Conservation (phyloP, 2,113 vertebrate genomes). For the Tragelaphus imberbis region DNA sequence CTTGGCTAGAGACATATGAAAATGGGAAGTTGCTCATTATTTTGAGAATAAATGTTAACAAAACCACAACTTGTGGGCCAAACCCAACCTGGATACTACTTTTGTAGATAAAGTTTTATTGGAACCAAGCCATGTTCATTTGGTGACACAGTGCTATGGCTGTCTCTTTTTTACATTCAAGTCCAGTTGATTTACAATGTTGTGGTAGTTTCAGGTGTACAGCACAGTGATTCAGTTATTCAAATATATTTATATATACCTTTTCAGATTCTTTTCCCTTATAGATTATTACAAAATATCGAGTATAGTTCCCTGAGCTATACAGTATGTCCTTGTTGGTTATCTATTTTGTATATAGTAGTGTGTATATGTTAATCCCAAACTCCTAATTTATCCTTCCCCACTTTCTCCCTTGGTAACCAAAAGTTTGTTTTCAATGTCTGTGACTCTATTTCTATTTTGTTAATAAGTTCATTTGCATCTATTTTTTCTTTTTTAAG, state of each 20-base stretch:
- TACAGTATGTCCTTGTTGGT: background rate
- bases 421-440: background rate
- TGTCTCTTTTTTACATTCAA: background rate
- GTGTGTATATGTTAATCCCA: background rate
- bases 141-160: background rate
- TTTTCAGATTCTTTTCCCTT: background rate
- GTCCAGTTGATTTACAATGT: background rate
- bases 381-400: background rate
- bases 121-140: background rate
- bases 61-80: background rate
- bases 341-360: background rate
- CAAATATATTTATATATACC: background rate
- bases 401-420: too few species aligned
- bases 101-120: constrained; percentile 20
- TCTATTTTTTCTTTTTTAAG: background rate
- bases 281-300: background rate
- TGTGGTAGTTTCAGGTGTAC: background rate
- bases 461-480: background rate
- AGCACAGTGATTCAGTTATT: background rate
- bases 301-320: background rate
- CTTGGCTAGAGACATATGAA: background rate
- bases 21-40: background rate
- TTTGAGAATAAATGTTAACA: background rate
- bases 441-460: background rate
- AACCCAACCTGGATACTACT: background rate